phyloP scores from a whole-genome alignment of 1,140 invertebrate species.

The Polypedilum vanderplanki region DNA sequence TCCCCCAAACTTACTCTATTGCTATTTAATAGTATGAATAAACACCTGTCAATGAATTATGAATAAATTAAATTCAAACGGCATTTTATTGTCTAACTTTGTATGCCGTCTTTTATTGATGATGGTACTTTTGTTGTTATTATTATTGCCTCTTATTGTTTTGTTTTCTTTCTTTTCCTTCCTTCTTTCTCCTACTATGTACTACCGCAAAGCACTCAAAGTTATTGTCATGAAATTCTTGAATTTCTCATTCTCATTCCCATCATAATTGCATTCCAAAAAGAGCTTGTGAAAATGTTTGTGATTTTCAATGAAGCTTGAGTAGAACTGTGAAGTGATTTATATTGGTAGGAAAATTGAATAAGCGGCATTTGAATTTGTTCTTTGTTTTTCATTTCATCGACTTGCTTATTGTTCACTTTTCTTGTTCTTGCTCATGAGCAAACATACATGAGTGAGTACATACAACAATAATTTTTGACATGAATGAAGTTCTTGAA shows the following conservation, averaged over 20 bases:
- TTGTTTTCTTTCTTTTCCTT: not conserved
- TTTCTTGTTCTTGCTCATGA: too few relatives aligned
- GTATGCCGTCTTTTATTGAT: not conserved
- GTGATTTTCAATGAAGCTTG: too few relatives aligned
- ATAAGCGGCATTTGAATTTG: too few relatives aligned
- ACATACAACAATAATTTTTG: not conserved
- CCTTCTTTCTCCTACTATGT: too few relatives aligned
- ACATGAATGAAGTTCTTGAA: not conserved
- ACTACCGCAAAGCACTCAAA: not conserved
- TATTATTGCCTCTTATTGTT: too few relatives aligned
- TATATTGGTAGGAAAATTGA: too few relatives aligned
- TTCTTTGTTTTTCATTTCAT: too few relatives aligned
- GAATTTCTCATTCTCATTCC: not conserved
- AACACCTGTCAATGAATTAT: conserved; percentile 29
- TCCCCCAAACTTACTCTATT: not conserved
- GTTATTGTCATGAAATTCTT: conserved; percentile 5
- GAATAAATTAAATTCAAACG: conserved; percentile 28
- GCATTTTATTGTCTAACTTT: conserved; percentile 12
- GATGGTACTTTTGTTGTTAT: not conserved
- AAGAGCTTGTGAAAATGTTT: too few relatives aligned
- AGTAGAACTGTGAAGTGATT: too few relatives aligned
- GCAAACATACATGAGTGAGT: too few relatives aligned
- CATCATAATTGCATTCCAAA: not conserved
- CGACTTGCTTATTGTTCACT: too few relatives aligned
- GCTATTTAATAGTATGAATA: conserved; percentile 23